Evolutionary conservation across 2,888 invertebrate genomes (phyloP), one percentile per base, ranked within the genome.

Genomic region (Pristionchus entomophagus): DNA sequence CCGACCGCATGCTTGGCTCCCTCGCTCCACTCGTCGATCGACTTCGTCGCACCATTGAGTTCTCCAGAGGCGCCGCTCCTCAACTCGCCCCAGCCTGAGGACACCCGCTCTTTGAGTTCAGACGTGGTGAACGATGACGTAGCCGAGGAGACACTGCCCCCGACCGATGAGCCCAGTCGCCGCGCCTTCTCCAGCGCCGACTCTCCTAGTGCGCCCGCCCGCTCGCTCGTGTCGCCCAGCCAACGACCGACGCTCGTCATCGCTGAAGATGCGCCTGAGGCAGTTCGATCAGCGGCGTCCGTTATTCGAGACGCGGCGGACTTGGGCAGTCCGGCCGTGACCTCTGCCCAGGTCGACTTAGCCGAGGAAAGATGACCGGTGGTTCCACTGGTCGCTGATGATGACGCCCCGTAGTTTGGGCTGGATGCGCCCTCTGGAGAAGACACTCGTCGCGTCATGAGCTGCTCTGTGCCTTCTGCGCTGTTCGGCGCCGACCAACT

Each of bases 281-380:
- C n/a, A n/a, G 38, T 35, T 32, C 65, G 14, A 2, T 22, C n/a
- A 17, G n/a, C 73, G n/a, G 45, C 73, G 41, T 73, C 73, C 41
- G 41, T 10, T 19, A 65, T 22, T 12, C 65, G 19, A 6, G 56
- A 56, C 5, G 56, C 10, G 22, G 56, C 56, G 4, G 73, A 0
- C 41, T 45, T 73, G 73, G 73, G 73, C 73, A 73, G 32, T 26
- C 41, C 41, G 26, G 41, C 26, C 12, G 73, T 73, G 45, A 45
- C 73, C 73, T 73, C 73, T 8, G 73, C 73, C 73, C 73, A 73
- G 0, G 73, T 73, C 22, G 73, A 73, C 41, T 73, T 73, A 32
- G 73, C 73, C 19, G 38, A 35, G 8, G 65, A 38, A 0, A 69
- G 65, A 38, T 38, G 65, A 5, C 19, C 65, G 0, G 22, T 38